A percentile compares a stretch with the other conserved stretches of the same genome.
Conservation (phyloP, 2,797 vertebrate species). For the Rhincodon typus region DNA sequence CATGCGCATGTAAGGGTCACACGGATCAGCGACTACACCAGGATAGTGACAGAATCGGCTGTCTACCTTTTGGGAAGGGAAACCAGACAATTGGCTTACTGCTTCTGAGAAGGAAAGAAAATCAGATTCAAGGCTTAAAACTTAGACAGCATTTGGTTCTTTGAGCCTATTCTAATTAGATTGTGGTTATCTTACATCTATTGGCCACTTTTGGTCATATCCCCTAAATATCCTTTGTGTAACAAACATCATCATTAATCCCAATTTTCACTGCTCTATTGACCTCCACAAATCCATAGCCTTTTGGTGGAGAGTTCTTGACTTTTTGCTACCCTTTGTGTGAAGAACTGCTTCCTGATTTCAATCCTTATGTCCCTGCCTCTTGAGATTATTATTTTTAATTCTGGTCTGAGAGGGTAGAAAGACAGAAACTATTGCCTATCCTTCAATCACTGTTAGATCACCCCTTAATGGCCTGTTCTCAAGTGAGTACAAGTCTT, state of each 20-base stretch:
- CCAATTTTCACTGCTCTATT: not conserved
- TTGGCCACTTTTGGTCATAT: not conserved
- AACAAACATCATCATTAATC: not conserved
- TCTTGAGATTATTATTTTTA: not conserved
- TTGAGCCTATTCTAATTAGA: not conserved
- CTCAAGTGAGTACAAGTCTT: too few relatives aligned
- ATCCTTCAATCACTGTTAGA: too few relatives aligned
- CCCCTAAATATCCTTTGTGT: not conserved
- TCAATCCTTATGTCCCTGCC: not conserved
- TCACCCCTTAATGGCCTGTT: too few relatives aligned
- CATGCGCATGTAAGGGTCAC: constrained; percentile 24
- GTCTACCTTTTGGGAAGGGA: constrained; percentile 31
- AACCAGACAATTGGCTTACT: constrained; percentile 32
- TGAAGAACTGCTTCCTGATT: not conserved
- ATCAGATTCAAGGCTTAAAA: not conserved
- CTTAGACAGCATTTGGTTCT: too few relatives aligned
- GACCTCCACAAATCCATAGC: not conserved
- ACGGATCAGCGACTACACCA: constrained; percentile 14
- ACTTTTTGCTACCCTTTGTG: not conserved
- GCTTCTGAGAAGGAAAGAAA: constrained; percentile 12
- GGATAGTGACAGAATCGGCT: constrained; percentile 34
- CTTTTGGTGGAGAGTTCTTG: not conserved
- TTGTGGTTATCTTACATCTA: not conserved
- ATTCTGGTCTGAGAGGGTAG: too few relatives aligned
- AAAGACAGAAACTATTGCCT: too few relatives aligned